Conservation (phyloP, 2,888 invertebrate species). For the Drosophila vallismaia region DNA sequence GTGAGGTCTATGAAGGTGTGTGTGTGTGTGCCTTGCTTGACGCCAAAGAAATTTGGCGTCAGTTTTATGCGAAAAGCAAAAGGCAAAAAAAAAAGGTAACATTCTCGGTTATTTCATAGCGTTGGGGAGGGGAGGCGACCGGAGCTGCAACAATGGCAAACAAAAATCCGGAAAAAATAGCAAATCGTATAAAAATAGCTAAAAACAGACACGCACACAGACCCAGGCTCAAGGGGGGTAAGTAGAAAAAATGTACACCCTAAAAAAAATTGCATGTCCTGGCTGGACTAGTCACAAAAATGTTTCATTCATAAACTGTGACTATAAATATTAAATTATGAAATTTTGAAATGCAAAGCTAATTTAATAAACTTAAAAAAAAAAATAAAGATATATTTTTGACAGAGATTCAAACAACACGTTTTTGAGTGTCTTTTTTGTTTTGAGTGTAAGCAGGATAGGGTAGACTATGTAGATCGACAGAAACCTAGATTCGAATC, state of each 20-base stretch:
- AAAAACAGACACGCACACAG: slow-evolving; percentile 46
- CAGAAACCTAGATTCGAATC: slow-evolving; percentile 22
- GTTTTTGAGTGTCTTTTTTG: neutral
- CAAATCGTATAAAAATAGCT: slow-evolving; percentile 74
- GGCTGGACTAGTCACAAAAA: neutral
- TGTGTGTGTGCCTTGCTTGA: slow-evolving; percentile 65
- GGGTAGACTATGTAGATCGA: slow-evolving; percentile 20
- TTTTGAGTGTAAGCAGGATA: slow-evolving; percentile 12
- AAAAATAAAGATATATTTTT: neutral
- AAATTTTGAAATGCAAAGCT: neutral
- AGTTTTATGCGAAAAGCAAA: slow-evolving; percentile 66
- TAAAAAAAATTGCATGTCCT: slow-evolving; percentile 6
- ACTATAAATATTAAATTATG: slow-evolving; percentile 2
- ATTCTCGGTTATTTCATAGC: slow-evolving; percentile 1
- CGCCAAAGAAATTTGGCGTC: slow-evolving; percentile 78
- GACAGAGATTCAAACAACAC: no score
- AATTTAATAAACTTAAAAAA: neutral
- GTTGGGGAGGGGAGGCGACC: slow-evolving; percentile 3
- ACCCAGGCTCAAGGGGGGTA: slow-evolving; percentile 20
- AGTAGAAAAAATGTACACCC: slow-evolving; percentile 1
- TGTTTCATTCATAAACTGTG: neutral
- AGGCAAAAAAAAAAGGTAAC: slow-evolving; percentile 36
- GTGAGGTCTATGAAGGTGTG: slow-evolving; percentile 30
- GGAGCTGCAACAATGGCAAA: slow-evolving; percentile 65
- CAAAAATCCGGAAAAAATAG: slow-evolving; percentile 77